Base-by-base conservation (phyloP, 2,113 vertebrate genomes). In the Oreochromis tanganicae region DNA sequence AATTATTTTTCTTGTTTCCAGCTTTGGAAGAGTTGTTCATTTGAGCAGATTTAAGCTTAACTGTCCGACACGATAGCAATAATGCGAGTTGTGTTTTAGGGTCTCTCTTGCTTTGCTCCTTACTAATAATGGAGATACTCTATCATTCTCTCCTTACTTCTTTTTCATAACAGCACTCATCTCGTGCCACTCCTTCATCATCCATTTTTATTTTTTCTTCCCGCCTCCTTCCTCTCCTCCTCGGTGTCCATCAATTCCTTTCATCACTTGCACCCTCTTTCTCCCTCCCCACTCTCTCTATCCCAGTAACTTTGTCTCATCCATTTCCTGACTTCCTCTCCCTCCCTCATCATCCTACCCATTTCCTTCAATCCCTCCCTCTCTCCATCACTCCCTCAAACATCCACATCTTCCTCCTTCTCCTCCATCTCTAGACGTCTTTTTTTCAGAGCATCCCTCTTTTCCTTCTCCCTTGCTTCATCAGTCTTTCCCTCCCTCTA, bases 161-260 rank as follows among this genome's bases (percentile, higher is more conserved):
- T 91, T 92, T 94, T 94, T 94, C 91, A 95, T 92, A 94, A 93
- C 71, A 83, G 91, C 90, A 90, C 90, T 94, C 92, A 93, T 94
- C 90, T 94, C 61, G 41, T 93, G 83, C 91, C 88, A 90, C 94
- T 92, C 84, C 88, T 91, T 78, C 75, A 88, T 93, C 92, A 89
- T 92, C 85, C 85, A 36, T 88, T 94, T 92, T 89, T 90, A 87
- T 91, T 93, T 91, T 91, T 91, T 88, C 6, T 38, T 66, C 61
- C 86, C 68, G 14, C 89, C 90, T 92, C 88, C 92, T 94, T 91
- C 89, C 88, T 86, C 92, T 88, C 82, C 86, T 91, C 84, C 85
- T 93, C 48, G 0, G 86, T 85, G 91, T 93, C 86, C 92, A 94
- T 95, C 90, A 94, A 88, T 87, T 91, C 81, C 91, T 92, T 94